phyloP scores from a whole-genome alignment of 92 coral and sea anemone genomes.

The Siderastrea radians region DNA sequence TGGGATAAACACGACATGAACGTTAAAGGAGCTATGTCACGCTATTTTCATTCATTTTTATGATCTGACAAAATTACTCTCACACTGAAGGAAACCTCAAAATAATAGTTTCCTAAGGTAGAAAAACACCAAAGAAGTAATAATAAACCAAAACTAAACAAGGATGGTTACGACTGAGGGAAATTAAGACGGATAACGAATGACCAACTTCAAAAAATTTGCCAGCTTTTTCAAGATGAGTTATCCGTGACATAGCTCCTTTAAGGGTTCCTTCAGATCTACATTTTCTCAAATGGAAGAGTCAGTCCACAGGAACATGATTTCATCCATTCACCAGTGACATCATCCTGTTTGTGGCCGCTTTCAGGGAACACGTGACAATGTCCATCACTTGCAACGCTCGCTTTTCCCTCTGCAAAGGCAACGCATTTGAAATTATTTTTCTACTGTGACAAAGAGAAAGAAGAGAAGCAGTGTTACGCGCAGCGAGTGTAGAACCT shows the following conservation, averaged over 20 bases:
- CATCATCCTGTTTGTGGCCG: conserved; percentile 84
- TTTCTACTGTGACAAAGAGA: too few species aligned
- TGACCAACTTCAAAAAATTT: too few species aligned
- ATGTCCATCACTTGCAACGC: conserved; percentile 89
- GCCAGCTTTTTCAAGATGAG: too few species aligned
- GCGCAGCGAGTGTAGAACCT: too few species aligned
- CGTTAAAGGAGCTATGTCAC: neutral
- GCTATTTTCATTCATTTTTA: too few species aligned
- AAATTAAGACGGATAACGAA: too few species aligned
- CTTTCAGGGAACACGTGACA: conserved; percentile 93
- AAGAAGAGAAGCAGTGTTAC: too few species aligned
- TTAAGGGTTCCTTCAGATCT: neutral
- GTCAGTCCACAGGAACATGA: conserved; percentile 94
- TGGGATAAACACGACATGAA: neutral
- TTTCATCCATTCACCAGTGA: conserved; percentile 97
- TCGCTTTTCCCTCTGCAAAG: conserved; percentile 87
- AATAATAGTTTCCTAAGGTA: neutral
- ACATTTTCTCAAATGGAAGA: conserved; percentile 87
- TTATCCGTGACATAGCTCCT: too few species aligned
- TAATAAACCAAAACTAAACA: too few species aligned
- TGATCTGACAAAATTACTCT: too few species aligned
- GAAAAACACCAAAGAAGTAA: too few species aligned
- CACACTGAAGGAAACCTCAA: neutral
- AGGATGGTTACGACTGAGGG: too few species aligned
- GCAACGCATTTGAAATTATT: neutral